These are phyloP conservation scores for Danio rerio DNA, from an alignment of 2,113 vertebrate genomes.

Conservation along the genomic window GRCz12tu NC_133191.1:30356001-30356500, in stretches of 20 bases:
- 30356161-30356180: conserved; percentile 54
- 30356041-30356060: background rate
- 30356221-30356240: conserved; percentile 16
- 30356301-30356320: conserved; percentile 16
- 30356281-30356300: conserved; percentile 21
- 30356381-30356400: too few relatives aligned
- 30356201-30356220: conserved; percentile 22
- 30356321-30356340: background rate
- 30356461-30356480: too few relatives aligned
- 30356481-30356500: too few relatives aligned
- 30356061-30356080: background rate
- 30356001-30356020: background rate
- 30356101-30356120: conserved; percentile 53
- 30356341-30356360: background rate
- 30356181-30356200: conserved; percentile 47
- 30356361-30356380: too few relatives aligned
- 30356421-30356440: too few relatives aligned
- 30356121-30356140: conserved; percentile 51
- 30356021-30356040: conserved; percentile 57
- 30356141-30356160: conserved; percentile 45
- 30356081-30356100: conserved; percentile 53
- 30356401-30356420: too few relatives aligned
- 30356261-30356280: conserved; percentile 35
- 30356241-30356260: conserved; percentile 10
- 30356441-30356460: too few relatives aligned